phyloP scores from a whole-genome alignment of 1,140 invertebrate genomes.

The Arctopsyche grandis region DNA sequence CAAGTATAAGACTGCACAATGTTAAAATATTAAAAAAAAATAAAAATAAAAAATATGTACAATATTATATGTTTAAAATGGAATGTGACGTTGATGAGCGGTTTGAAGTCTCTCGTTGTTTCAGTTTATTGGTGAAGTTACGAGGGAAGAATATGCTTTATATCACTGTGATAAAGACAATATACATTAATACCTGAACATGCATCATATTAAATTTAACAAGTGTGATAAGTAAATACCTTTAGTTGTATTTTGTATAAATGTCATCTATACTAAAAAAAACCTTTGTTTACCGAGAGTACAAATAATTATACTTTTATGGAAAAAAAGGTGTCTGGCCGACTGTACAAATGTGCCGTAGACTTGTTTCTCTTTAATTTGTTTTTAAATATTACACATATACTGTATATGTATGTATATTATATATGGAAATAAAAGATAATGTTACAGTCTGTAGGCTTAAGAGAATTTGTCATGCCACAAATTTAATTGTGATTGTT shows the following conservation, averaged over 20 bases:
- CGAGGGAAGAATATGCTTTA: slow-evolving; percentile 51
- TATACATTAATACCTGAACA: slow-evolving; percentile 54
- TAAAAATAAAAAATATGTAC: slow-evolving; percentile 40
- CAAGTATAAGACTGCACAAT: slow-evolving; percentile 54
- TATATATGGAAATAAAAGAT: not conserved
- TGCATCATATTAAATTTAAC: slow-evolving; percentile 50
- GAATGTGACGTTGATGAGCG: slow-evolving; percentile 15
- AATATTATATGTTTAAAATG: slow-evolving; percentile 43
- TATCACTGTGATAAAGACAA: slow-evolving; percentile 55
- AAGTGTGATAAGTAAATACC: slow-evolving; percentile 53
- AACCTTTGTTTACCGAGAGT: slow-evolving; percentile 51
- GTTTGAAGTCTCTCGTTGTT: not conserved
- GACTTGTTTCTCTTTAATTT: not conserved
- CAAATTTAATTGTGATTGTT: slow-evolving; percentile 34
- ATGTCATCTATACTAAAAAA: slow-evolving; percentile 42
- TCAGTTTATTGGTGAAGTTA: not conserved
- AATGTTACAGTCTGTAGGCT: slow-evolving; percentile 34
- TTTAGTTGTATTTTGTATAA: slow-evolving; percentile 52
- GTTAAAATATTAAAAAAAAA: slow-evolving; percentile 31
- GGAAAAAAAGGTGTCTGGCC: slow-evolving; percentile 50
- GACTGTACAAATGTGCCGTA: slow-evolving; percentile 44
- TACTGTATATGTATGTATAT: not conserved
- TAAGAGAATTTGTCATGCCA: slow-evolving; percentile 41
- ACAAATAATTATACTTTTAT: slow-evolving; percentile 54
- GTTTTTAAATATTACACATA: not conserved